Evolutionary conservation across 92 coral and sea anemone species (phyloP).

Genomic region (Actinernus sp.): DNA sequence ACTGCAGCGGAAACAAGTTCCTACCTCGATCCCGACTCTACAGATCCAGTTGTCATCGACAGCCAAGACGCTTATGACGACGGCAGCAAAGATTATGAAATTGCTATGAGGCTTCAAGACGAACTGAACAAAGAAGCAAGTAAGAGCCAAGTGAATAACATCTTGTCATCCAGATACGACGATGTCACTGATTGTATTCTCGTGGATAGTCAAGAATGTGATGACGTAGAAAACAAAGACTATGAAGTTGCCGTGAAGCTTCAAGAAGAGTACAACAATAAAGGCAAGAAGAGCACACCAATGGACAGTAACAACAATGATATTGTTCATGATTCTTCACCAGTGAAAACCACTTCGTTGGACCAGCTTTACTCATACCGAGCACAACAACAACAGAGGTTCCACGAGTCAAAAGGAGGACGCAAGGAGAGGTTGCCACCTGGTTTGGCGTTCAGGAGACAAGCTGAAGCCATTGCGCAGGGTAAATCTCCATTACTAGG

Average conservation of each 20-base stretch:
- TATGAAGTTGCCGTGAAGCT: not conserved
- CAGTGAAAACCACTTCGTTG: not conserved
- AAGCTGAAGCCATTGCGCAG: constrained; percentile 67
- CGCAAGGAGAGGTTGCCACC: constrained; percentile 3
- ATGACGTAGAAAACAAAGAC: not conserved
- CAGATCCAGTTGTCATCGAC: constrained; percentile 49
- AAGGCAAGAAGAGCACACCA: not conserved
- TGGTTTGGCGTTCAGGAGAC: constrained; percentile 59
- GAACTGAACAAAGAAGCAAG: constrained; percentile 24
- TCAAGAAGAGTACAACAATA: not conserved
- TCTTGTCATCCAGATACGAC: not conserved
- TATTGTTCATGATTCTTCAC: no score
- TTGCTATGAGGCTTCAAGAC: constrained; percentile 42
- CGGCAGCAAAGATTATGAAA: constrained; percentile 37
- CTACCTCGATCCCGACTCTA: no score
- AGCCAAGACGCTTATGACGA: constrained; percentile 50
- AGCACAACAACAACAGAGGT: constrained; percentile 5
- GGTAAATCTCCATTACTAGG: constrained; percentile 53
- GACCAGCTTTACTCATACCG: constrained; percentile 7
- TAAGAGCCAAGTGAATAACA: constrained; percentile 3
- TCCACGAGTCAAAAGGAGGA: constrained; percentile 6
- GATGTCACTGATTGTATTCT: no score
- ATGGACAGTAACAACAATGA: no score
- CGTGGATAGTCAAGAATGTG: not conserved
- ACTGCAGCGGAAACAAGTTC: no score